A percentile compares a stretch with the other conserved stretches of the same genome.
Evolutionary conservation across 2,113 vertebrate species (phyloP).

Genomic region (Microcebus ravelobensis): DNA sequence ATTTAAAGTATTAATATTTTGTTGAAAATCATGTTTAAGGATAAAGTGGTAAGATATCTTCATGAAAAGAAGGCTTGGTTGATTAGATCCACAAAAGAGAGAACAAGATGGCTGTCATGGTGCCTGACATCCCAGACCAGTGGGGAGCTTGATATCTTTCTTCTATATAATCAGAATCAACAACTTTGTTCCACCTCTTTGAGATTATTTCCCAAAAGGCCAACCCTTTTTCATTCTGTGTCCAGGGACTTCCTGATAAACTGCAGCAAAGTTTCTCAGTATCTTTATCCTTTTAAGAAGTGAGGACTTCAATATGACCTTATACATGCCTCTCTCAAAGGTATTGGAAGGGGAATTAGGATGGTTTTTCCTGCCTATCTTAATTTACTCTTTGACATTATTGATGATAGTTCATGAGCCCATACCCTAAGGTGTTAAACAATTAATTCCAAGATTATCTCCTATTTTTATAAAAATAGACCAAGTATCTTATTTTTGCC

Average conservation of each 20-base stretch:
- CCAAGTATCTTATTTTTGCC: background rate
- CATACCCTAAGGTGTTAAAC: slow-evolving; percentile 43
- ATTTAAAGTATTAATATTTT: background rate
- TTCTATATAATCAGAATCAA: background rate
- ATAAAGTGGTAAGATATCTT: background rate
- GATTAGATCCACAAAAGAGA: background rate
- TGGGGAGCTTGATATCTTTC: background rate
- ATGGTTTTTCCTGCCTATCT: slow-evolving; percentile 49
- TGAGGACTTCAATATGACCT: slow-evolving; percentile 66
- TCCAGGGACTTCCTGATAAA: slow-evolving; percentile 38
- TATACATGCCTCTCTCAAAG: slow-evolving; percentile 41
- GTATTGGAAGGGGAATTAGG: slow-evolving; percentile 54
- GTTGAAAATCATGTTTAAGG: background rate
- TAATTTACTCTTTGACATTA: slow-evolving; percentile 29
- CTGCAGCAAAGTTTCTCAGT: slow-evolving; percentile 31
- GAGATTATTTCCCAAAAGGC: background rate
- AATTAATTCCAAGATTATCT: slow-evolving; percentile 37
- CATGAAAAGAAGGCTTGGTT: background rate
- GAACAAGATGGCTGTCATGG: background rate
- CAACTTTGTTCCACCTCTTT: background rate
- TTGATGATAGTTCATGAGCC: background rate
- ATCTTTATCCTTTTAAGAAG: slow-evolving; percentile 55
- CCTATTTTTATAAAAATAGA: background rate
- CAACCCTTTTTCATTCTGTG: background rate
- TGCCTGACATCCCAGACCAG: background rate